These are phyloP conservation scores for Drosophila paranaensis DNA, from an alignment of 2,888 invertebrate species.

Conservation along the genomic window DNA sequence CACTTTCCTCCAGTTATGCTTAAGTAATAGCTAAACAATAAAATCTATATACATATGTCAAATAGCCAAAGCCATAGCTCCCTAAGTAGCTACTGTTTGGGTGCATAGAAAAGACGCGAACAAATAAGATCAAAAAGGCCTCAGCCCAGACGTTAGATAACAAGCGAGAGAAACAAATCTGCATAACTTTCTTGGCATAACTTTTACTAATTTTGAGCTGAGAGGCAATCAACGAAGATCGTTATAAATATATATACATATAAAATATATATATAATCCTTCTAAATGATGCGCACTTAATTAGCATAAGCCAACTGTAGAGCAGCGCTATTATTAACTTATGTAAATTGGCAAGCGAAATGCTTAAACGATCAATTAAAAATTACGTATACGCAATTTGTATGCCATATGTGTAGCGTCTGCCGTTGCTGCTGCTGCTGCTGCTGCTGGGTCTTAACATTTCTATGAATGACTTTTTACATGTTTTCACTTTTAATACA, in stretches of 20 bases:
- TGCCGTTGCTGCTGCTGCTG: slow-evolving; percentile 19
- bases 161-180: slow-evolving; percentile 28
- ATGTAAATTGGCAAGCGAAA: slow-evolving; percentile 59
- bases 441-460: slow-evolving; percentile 39
- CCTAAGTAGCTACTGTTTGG: slow-evolving; percentile 21
- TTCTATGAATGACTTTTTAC: slow-evolving; percentile 65
- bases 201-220: slow-evolving; percentile 44
- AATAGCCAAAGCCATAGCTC: background rate
- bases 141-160: slow-evolving; percentile 32
- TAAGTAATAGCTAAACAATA: background rate
- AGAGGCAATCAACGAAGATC: background rate
- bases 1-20: background rate
- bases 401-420: slow-evolving; percentile 61
- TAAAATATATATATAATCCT: slow-evolving; percentile 37
- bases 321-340: slow-evolving; percentile 26
- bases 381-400: slow-evolving; percentile 80
- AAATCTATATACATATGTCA: background rate
- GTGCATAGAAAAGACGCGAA: slow-evolving; percentile 9
- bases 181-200: slow-evolving; percentile 60
- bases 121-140: slow-evolving; percentile 36
- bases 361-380: slow-evolving; percentile 72
- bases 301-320: slow-evolving; percentile 47
- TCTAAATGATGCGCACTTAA: slow-evolving; percentile 40
- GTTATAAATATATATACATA: background rate
- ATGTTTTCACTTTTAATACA: slow-evolving; percentile 77